phyloP scores from a whole-genome alignment of 2,113 vertebrate genomes.

The Kryptolebias marmoratus region DNA sequence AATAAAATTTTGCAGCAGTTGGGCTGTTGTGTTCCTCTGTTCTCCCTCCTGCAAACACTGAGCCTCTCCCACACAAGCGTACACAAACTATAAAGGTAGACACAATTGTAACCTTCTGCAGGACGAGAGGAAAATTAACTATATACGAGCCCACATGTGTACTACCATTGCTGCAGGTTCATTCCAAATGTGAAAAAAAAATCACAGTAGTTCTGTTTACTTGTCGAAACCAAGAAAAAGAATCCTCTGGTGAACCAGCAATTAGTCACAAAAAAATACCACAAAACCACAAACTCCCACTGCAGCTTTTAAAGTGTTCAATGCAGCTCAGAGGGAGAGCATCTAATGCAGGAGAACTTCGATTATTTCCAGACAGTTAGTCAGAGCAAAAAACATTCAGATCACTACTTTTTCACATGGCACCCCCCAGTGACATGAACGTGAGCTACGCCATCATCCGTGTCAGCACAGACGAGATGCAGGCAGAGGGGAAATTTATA shows the following conservation, averaged over 20 bases:
- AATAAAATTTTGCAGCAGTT: slow-evolving; percentile 25
- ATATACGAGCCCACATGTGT: background rate
- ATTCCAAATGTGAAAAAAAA: slow-evolving; percentile 21
- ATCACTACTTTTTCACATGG: too few species aligned
- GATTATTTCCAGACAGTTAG: background rate
- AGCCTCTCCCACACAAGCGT: background rate
- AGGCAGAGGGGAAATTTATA: too few species aligned
- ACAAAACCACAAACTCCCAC: background rate
- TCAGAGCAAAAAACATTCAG: too few species aligned
- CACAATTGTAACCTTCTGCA: background rate
- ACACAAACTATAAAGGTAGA: background rate
- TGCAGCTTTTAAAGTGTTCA: slow-evolving; percentile 14
- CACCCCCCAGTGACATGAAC: too few species aligned
- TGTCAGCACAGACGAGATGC: too few species aligned
- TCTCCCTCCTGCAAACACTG: slow-evolving; percentile 3
- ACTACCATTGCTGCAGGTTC: background rate
- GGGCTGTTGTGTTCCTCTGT: slow-evolving; percentile 3
- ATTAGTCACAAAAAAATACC: slow-evolving; percentile 16
- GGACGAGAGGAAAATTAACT: slow-evolving; percentile 14
- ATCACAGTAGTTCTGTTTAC: slow-evolving; percentile 7
- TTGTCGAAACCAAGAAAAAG: slow-evolving; percentile 4
- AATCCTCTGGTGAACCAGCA: slow-evolving; percentile 18
- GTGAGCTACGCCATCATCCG: too few species aligned
- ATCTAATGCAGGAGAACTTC: background rate
- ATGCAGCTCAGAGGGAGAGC: background rate